phyloP scores from a whole-genome alignment of 2,113 vertebrate genomes.

The Grammomys surdaster region DNA sequence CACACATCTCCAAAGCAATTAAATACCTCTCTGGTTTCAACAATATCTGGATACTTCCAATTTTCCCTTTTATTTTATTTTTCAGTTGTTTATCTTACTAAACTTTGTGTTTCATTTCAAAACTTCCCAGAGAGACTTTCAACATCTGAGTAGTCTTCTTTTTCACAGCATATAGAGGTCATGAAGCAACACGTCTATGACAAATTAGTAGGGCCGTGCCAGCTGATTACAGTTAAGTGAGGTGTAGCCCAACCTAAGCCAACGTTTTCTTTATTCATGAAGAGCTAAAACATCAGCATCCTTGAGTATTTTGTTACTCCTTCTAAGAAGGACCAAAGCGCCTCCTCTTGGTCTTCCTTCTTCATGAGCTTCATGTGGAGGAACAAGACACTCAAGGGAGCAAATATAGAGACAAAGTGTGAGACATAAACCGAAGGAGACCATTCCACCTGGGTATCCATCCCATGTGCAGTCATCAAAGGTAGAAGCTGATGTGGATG shows the following conservation, averaged over 20 bases:
- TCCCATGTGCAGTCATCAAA: too few species aligned
- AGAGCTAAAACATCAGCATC: background rate
- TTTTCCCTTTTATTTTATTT: background rate
- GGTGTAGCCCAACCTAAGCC: too few species aligned
- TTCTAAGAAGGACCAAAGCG: too few species aligned
- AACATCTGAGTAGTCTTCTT: conserved; percentile 23
- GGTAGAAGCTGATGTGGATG: too few species aligned
- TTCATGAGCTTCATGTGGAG: too few species aligned
- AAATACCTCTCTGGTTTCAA: background rate
- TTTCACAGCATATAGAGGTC: background rate
- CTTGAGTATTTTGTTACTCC: too few species aligned
- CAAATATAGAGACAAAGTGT: too few species aligned
- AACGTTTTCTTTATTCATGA: background rate
- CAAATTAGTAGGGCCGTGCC: background rate
- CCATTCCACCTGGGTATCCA: too few species aligned
- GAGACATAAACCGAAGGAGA: too few species aligned
- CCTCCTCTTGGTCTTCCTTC: too few species aligned
- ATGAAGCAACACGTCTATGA: background rate
- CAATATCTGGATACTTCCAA: background rate
- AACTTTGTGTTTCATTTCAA: background rate
- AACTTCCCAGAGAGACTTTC: background rate
- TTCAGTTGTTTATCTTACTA: conserved; percentile 71
- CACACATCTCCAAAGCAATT: background rate
- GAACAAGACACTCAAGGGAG: too few species aligned
- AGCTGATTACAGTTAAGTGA: background rate